Conservation (phyloP, 1,140 invertebrate genomes). For the Penaeus chinensis region DNA sequence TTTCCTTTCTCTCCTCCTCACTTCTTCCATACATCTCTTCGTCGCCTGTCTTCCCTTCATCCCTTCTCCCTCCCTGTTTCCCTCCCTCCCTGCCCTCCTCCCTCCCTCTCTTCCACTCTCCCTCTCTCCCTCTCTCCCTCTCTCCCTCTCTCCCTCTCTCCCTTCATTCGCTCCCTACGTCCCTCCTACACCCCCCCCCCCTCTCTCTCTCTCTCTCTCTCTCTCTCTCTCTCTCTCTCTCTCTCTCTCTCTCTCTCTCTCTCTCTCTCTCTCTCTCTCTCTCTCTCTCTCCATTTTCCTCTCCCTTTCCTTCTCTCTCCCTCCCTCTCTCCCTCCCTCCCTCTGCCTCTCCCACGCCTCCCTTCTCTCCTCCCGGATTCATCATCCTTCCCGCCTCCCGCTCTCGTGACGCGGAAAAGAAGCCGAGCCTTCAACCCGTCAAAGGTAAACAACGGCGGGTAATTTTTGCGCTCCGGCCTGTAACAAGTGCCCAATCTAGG, state of each 20-base stretch:
- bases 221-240: conserved; percentile 8
- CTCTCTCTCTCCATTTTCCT: not conserved
- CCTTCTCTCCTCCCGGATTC: not conserved
- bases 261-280: conserved; percentile 9
- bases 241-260: conserved; percentile 20
- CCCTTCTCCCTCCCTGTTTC: no score
- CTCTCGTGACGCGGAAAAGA: not conserved
- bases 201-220: not conserved
- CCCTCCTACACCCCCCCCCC: no score
- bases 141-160: no score
- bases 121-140: no score
- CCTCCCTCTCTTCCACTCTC: no score
- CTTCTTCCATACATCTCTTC: no score
- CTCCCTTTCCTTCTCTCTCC: not conserved
- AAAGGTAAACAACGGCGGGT: conserved; percentile 13
- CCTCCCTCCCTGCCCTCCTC: no score
- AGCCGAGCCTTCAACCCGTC: conserved; percentile 1
- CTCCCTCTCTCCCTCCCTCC: not conserved
- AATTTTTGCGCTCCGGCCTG: conserved; percentile 28
- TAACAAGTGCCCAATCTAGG: conserved; percentile 22
- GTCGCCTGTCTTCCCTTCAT: no score
- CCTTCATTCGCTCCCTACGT: no score
- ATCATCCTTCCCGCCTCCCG: not conserved
- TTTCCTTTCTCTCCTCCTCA: no score
- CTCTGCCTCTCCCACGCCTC: not conserved